These are phyloP conservation scores for Gymnoscelis rufifasciata DNA, from an alignment of 2,888 invertebrate species.

Conservation along the genomic window DNA sequence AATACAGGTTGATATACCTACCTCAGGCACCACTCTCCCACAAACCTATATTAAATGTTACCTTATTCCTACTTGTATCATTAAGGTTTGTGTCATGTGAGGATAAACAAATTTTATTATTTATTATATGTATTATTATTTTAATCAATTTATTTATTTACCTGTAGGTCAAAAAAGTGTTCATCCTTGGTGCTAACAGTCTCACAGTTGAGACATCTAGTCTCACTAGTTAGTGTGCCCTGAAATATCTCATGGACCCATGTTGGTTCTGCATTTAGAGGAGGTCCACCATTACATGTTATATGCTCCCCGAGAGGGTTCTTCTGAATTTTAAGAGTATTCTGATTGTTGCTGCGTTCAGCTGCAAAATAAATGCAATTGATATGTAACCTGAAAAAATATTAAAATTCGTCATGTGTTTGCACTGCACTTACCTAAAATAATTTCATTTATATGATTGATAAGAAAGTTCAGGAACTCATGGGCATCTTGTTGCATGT, in stretches of 20 bases:
- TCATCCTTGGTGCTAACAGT: slow-evolving; percentile 99
- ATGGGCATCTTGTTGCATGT: slow-evolving; percentile 99
- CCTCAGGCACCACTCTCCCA: too few species aligned
- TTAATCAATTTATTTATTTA: slow-evolving; percentile 21
- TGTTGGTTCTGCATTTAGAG: slow-evolving; percentile 88
- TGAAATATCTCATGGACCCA: slow-evolving; percentile 99
- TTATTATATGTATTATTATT: too few species aligned
- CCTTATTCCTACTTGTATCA: too few species aligned
- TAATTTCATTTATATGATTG: slow-evolving; percentile 98
- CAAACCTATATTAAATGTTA: too few species aligned
- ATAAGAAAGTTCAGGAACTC: slow-evolving; percentile 99
- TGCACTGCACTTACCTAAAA: slow-evolving; percentile 87
- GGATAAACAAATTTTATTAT: too few species aligned
- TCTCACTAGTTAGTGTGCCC: slow-evolving; percentile 99
- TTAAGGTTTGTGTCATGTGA: too few species aligned
- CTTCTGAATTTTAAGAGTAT: slow-evolving; percentile 81
- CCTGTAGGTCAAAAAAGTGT: slow-evolving; percentile 98
- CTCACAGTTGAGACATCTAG: slow-evolving; percentile 99
- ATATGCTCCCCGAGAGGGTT: slow-evolving; percentile 60
- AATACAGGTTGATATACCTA: too few species aligned
- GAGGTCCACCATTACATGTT: slow-evolving; percentile 60
- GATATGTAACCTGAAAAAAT: too few species aligned
- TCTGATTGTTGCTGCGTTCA: slow-evolving; percentile 83
- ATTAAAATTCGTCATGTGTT: too few species aligned
- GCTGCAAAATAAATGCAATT: too few species aligned